phyloP scores from a whole-genome alignment of 1,140 invertebrate species.

The Berghia stephanieae region DNA sequence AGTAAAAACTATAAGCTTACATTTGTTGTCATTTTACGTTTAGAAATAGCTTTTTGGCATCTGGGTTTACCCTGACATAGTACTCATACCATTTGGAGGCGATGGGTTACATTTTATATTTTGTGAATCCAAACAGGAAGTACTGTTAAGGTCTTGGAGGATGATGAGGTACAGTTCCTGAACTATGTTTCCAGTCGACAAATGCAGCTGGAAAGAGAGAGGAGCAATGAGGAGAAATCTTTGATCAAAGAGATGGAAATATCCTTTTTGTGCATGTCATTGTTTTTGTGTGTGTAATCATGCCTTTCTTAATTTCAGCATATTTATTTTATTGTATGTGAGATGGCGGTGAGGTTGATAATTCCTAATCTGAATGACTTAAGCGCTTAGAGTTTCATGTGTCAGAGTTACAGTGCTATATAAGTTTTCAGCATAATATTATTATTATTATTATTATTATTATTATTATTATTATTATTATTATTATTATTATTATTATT shows the following conservation, averaged over 20 bases:
- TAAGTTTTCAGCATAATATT: too few species aligned
- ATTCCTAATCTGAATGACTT: not conserved
- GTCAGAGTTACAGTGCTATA: too few species aligned
- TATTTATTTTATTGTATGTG: not conserved
- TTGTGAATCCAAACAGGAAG: slow-evolving; percentile 76
- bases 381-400: too few species aligned
- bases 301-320: too few species aligned
- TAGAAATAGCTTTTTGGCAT: too few species aligned
- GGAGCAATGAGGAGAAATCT: slow-evolving; percentile 52
- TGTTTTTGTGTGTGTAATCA: not conserved
- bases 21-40: too few species aligned
- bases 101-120: not conserved
- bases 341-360: not conserved
- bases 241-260: slow-evolving; percentile 49
- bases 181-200: slow-evolving; percentile 83
- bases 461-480: too few species aligned
- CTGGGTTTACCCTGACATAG: too few species aligned
- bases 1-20: too few species aligned
- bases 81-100: too few species aligned
- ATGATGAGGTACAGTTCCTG: slow-evolving; percentile 93
- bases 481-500: too few species aligned
- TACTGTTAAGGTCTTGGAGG: slow-evolving; percentile 92
- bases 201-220: slow-evolving; percentile 48
- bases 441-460: too few species aligned
- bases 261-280: slow-evolving; percentile 42